Evolutionary conservation across 2,888 invertebrate genomes (phyloP).

Genomic region (Leptinotarsa rubiginosa): DNA sequence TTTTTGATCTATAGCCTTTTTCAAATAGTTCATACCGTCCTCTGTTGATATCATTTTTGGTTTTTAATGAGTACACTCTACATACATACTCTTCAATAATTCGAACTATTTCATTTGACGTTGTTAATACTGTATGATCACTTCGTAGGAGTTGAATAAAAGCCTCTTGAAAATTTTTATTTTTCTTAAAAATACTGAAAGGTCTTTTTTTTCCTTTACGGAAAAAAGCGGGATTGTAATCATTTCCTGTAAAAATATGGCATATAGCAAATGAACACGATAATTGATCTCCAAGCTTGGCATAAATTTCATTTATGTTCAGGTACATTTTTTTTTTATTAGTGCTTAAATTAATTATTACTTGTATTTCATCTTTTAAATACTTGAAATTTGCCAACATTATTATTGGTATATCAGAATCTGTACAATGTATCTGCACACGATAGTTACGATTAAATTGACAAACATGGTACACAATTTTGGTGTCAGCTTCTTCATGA

Average conservation of each 20-base stretch:
- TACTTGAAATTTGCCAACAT: slow-evolving; percentile 36
- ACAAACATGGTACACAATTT: slow-evolving; percentile 49
- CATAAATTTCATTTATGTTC: slow-evolving; percentile 22
- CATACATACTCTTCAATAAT: not conserved
- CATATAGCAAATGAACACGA: slow-evolving; percentile 30
- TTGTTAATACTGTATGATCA: not conserved
- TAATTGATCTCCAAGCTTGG: slow-evolving; percentile 26
- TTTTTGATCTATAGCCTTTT: slow-evolving; percentile 48
- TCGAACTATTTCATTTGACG: not conserved
- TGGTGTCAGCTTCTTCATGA: slow-evolving; percentile 51
- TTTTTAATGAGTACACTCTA: slow-evolving; percentile 41
- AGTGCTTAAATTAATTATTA: slow-evolving; percentile 23
- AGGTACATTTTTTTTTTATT: slow-evolving; percentile 21
- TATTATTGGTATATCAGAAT: slow-evolving; percentile 36
- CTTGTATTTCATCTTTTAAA: slow-evolving; percentile 26
- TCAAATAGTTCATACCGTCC: slow-evolving; percentile 51
- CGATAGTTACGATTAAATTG: slow-evolving; percentile 48
- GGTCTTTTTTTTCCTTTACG: slow-evolving; percentile 36
- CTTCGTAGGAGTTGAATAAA: not conserved
- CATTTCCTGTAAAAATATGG: slow-evolving; percentile 32
- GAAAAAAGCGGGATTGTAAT: slow-evolving; percentile 32
- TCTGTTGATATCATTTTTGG: slow-evolving; percentile 45
- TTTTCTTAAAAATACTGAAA: slow-evolving; percentile 32
- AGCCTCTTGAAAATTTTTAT: slow-evolving; percentile 26
- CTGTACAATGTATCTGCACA: slow-evolving; percentile 43